Conservation (phyloP, 2,797 vertebrate species). For the Fistularia tabacaria region DNA sequence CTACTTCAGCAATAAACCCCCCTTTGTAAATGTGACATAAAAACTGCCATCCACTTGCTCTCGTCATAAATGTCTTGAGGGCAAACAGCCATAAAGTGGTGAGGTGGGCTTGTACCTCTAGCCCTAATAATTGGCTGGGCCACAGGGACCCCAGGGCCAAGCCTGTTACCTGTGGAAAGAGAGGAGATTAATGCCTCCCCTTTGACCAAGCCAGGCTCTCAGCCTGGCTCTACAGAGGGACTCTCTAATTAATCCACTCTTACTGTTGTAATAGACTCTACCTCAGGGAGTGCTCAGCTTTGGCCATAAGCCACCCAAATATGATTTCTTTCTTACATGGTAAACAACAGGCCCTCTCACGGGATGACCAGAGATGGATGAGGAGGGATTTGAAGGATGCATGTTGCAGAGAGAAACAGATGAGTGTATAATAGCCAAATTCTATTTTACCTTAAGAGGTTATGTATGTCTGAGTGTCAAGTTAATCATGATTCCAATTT, state of each 20-base stretch:
- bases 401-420: slow-evolving; percentile 19
- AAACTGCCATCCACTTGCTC: slow-evolving; percentile 31
- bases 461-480: slow-evolving; percentile 14
- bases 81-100: slow-evolving; percentile 65
- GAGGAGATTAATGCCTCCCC: slow-evolving; percentile 77
- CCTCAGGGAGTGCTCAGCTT: slow-evolving; percentile 75
- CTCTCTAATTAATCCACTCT: slow-evolving; percentile 95
- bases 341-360: slow-evolving; percentile 85
- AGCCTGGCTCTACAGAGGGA: slow-evolving; percentile 76
- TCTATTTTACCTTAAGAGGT: slow-evolving; percentile 12
- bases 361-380: slow-evolving; percentile 45
- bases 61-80: slow-evolving; percentile 64
- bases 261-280: slow-evolving; percentile 90
- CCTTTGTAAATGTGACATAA: slow-evolving; percentile 56
- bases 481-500: too few species aligned
- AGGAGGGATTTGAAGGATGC: slow-evolving; percentile 39
- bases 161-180: slow-evolving; percentile 74
- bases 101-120: slow-evolving; percentile 63
- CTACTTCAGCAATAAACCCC: slow-evolving; percentile 10
- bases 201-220: slow-evolving; percentile 77
- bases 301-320: slow-evolving; percentile 75
- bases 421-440: slow-evolving; percentile 28
- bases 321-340: slow-evolving; percentile 89
- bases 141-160: slow-evolving; percentile 52
- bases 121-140: slow-evolving; percentile 75